Evolutionary conservation across 1,140 invertebrate genomes (phyloP).

Genomic region (Macrosteles quadrilineatus): DNA sequence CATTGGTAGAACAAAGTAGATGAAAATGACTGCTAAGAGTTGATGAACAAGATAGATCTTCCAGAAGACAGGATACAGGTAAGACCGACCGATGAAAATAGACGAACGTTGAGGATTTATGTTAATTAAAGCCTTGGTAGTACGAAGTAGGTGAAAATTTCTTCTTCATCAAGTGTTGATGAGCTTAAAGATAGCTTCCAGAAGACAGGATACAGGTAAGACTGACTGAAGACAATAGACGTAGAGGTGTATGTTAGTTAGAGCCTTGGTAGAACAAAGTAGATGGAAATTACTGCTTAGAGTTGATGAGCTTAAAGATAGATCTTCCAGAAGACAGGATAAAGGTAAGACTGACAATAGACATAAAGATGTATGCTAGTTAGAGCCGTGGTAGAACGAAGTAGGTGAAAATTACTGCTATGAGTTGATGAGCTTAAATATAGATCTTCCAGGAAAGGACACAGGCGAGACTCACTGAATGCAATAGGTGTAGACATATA

Average conservation of each 20-base stretch:
- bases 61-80: slow-evolving; percentile 99
- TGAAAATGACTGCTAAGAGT: no score
- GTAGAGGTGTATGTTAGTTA: no score
- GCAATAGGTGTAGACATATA: no score
- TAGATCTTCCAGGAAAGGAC: slow-evolving; percentile 98
- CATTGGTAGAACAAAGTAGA: not conserved
- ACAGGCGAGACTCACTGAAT: slow-evolving; percentile 73
- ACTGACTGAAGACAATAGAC: slow-evolving; percentile 25
- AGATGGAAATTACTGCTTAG: no score
- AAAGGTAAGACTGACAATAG: slow-evolving; percentile 72
- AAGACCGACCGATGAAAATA: slow-evolving; percentile 50
- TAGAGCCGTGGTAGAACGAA: not conserved
- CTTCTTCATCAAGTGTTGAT: slow-evolving; percentile 98
- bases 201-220: slow-evolving; percentile 99
- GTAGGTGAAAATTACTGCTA: no score
- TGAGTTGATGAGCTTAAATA: slow-evolving; percentile 97
- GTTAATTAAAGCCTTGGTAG: not conserved
- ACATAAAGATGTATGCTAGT: no score
- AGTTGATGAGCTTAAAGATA: slow-evolving; percentile 97
- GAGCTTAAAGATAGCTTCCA: slow-evolving; percentile 93
- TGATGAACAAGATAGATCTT: slow-evolving; percentile 96
- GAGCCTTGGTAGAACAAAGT: not conserved
- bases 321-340: slow-evolving; percentile 98
- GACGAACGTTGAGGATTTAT: slow-evolving; percentile 82
- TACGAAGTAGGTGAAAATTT: not conserved